These are phyloP conservation scores for Melanerpes formicivorus DNA, from an alignment of 2,113 vertebrate genomes.

Conservation along the genomic window DNA sequence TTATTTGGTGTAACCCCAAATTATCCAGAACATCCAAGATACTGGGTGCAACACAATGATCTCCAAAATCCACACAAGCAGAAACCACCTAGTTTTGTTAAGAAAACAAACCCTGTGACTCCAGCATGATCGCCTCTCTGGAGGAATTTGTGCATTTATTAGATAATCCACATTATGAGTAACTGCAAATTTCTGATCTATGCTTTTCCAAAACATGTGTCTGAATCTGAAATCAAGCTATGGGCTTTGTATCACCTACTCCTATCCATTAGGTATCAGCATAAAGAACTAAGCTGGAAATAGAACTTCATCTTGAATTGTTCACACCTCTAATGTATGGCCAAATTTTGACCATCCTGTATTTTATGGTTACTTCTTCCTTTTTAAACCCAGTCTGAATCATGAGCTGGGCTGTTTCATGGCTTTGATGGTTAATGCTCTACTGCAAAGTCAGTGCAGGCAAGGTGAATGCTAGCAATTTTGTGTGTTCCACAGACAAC, in stretches of 20 bases:
- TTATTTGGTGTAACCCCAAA: no score
- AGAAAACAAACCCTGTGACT: neutral
- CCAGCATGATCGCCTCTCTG: neutral
- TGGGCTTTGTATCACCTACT: neutral
- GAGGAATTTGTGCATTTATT: neutral
- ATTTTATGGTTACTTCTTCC: neutral
- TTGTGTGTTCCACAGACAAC: neutral
- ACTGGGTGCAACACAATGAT: neutral
- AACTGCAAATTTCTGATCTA: neutral
- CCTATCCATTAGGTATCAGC: neutral
- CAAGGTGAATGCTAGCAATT: neutral
- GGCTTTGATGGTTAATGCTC: neutral
- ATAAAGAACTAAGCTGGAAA: neutral
- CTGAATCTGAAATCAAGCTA: neutral
- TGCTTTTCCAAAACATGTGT: neutral
- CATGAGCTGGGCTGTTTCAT: neutral
- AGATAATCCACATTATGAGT: neutral
- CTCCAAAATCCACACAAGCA: neutral
- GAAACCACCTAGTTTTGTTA: neutral
- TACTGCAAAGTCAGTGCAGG: neutral
- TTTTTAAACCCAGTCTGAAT: neutral
- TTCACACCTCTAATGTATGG: neutral
- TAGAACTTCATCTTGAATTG: neutral
- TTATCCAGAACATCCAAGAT: no score
- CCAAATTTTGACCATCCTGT: neutral